Conservation (phyloP, 2,888 invertebrate species). For the Actias luna region DNA sequence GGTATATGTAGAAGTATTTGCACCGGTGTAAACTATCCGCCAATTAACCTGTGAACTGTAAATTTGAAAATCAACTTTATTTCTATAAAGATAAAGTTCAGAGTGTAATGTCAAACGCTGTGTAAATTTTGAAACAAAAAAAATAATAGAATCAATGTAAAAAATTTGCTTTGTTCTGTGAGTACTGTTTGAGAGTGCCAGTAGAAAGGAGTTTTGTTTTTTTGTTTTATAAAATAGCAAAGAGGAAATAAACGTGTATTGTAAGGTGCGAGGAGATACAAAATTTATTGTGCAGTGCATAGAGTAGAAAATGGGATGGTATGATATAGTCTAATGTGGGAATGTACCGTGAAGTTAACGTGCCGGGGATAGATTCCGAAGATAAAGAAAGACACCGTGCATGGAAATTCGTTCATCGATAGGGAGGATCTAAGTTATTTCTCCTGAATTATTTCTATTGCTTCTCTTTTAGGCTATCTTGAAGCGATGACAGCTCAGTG, state of each 20-base stretch:
- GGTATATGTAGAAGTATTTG: slow-evolving; percentile 81
- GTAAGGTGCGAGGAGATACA: slow-evolving; percentile 71
- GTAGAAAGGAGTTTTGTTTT: slow-evolving; percentile 58
- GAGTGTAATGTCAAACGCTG: slow-evolving; percentile 33
- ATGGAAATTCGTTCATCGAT: slow-evolving; percentile 41
- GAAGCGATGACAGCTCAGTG: too few species aligned
- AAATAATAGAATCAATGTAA: slow-evolving; percentile 48
- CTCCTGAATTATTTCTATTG: neutral
- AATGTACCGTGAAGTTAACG: slow-evolving; percentile 59
- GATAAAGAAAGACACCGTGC: slow-evolving; percentile 44
- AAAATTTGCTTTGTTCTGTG: slow-evolving; percentile 60
- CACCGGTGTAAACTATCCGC: slow-evolving; percentile 61
- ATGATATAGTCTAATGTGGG: slow-evolving; percentile 49
- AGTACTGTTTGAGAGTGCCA: slow-evolving; percentile 47
- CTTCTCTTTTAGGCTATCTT: neutral
- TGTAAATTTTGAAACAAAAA: slow-evolving; percentile 49
- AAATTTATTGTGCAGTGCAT: slow-evolving; percentile 77
- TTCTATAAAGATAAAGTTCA: slow-evolving; percentile 28
- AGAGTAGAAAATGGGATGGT: slow-evolving; percentile 66
- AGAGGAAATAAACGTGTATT: slow-evolving; percentile 57
- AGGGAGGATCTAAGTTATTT: slow-evolving; percentile 2
- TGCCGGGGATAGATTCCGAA: slow-evolving; percentile 37
- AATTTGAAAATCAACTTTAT: slow-evolving; percentile 36
- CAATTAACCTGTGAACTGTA: slow-evolving; percentile 30
- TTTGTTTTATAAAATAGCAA: slow-evolving; percentile 48